phyloP scores from a whole-genome alignment of 2,113 vertebrate genomes.

The Okapia johnstoni region DNA sequence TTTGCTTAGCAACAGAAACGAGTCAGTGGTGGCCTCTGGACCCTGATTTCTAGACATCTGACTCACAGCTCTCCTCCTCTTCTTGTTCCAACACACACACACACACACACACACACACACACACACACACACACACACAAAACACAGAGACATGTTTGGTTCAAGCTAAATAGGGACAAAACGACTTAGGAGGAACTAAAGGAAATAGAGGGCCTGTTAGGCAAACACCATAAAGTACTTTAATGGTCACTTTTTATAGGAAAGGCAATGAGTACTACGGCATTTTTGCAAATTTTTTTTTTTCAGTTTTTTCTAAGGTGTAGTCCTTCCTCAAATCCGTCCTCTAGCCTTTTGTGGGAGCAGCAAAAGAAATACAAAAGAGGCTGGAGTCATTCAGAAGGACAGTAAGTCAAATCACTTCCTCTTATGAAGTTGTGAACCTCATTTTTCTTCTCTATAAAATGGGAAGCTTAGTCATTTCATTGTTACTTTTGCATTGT shows the following conservation, averaged over 20 bases:
- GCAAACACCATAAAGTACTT: not conserved
- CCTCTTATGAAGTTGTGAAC: not conserved
- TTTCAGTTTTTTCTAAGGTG: not conserved
- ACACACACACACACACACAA: not conserved
- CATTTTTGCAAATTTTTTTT: not conserved
- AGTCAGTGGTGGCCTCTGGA: not conserved
- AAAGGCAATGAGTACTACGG: not conserved
- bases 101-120: not conserved
- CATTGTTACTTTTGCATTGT: not conserved
- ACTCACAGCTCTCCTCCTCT: not conserved
- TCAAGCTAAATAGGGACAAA: not conserved
- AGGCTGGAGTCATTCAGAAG: not conserved
- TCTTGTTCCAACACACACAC: not conserved
- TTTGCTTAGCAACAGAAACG: slow-evolving; percentile 5
- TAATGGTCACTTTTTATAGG: not conserved
- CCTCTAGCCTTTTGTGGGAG: not conserved
- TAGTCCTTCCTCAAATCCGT: not conserved
- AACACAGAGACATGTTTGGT: not conserved
- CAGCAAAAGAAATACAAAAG: not conserved
- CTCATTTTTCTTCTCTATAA: not conserved
- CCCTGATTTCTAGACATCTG: slow-evolving; percentile 26
- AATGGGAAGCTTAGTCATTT: not conserved
- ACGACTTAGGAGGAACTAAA: not conserved
- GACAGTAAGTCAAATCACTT: not conserved
- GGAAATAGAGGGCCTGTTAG: not conserved